Percentiles rank a stretch among this genome's conserved stretches.
These are phyloP conservation scores for Pterocles orientalis DNA, from an alignment of 2,113 vertebrate species.

Conservation along the genomic window DNA sequence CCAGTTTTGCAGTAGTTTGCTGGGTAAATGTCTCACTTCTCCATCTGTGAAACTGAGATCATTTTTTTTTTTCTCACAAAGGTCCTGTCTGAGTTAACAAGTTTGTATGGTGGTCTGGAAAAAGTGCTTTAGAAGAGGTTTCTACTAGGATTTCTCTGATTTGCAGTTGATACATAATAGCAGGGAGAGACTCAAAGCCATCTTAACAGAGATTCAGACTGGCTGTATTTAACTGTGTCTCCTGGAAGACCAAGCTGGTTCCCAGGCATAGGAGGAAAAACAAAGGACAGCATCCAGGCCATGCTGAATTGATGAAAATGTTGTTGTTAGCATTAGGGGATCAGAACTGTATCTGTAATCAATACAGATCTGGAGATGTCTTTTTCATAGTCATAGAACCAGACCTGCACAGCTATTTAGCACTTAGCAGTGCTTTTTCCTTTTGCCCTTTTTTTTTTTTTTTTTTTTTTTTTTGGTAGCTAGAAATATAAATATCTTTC, in stretches of 20 bases:
- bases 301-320: not conserved
- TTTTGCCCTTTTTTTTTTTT: fast-evolving
- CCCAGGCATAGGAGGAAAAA: not conserved
- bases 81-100: not conserved
- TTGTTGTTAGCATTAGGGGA: not conserved
- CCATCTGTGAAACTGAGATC: not conserved
- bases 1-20: not conserved
- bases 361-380: not conserved
- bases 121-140: not conserved
- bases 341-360: not conserved
- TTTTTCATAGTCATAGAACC: not conserved
- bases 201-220: not conserved
- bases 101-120: not conserved
- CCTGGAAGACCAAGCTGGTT: not conserved
- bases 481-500: not conserved
- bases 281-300: not conserved
- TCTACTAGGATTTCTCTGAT: not conserved
- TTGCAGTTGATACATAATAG: not conserved
- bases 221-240: not conserved
- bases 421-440: not conserved
- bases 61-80: not conserved
- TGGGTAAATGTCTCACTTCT: not conserved
- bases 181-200: not conserved
- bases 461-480: not conserved
- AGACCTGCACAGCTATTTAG: not conserved